A percentile compares a stretch with the other conserved stretches of the same genome.
phyloP scores from a whole-genome alignment of 2,888 invertebrate genomes.

The Chorisops tibialis region DNA sequence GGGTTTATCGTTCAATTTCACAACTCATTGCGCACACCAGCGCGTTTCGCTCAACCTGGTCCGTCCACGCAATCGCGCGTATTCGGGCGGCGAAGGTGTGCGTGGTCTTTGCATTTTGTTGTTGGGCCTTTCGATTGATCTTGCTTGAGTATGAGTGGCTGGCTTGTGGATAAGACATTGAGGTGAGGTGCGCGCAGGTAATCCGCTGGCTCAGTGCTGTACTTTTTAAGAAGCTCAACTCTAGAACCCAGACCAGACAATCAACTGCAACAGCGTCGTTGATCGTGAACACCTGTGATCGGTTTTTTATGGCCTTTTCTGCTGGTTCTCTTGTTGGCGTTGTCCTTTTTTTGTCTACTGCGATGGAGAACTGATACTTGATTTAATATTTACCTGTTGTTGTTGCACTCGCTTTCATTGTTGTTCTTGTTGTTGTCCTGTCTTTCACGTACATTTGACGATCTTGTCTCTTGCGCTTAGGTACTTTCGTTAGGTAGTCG shows the following conservation, averaged over 20 bases:
- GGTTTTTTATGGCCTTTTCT: constrained; percentile 37
- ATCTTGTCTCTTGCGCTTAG: constrained; percentile 2
- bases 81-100: constrained; percentile 15
- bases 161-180: background rate
- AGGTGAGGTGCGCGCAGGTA: background rate
- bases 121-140: background rate
- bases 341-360: constrained; percentile 33
- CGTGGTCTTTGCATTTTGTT: background rate
- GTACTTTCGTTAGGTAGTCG: constrained; percentile 4
- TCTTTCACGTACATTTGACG: constrained; percentile 1
- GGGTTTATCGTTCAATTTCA: constrained; percentile 30
- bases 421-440: background rate
- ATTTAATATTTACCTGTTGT: constrained; percentile 21
- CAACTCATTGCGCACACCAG: constrained; percentile 28
- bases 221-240: background rate
- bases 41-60: constrained; percentile 22
- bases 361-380: constrained; percentile 19
- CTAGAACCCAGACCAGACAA: constrained; percentile 13
- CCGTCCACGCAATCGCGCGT: constrained; percentile 27
- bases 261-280: constrained; percentile 27
- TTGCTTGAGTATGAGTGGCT: background rate
- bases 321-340: constrained; percentile 25
- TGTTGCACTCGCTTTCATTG: constrained; percentile 5
- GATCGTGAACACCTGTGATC: constrained; percentile 41
- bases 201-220: constrained; percentile 1